Evolutionary conservation across 1,140 invertebrate species (phyloP).

Genomic region (Drosophila orosa): DNA sequence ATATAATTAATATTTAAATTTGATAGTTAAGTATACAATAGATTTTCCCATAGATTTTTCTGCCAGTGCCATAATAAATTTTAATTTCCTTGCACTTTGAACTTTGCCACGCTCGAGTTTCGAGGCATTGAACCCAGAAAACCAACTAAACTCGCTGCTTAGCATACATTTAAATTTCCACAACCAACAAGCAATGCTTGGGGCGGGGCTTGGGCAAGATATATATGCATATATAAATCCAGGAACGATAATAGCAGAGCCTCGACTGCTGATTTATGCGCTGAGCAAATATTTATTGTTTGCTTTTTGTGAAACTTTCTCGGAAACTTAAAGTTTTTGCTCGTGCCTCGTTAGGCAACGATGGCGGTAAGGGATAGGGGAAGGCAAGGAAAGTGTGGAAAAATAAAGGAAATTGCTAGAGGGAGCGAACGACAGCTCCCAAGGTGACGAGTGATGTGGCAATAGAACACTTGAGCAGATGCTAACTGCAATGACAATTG

Average conservation of each 20-base stretch:
- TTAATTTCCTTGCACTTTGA: slow-evolving; percentile 52
- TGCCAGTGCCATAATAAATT: slow-evolving; percentile 37
- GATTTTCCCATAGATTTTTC: background rate
- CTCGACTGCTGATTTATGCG: slow-evolving; percentile 74
- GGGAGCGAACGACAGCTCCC: background rate
- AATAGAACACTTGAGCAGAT: slow-evolving; percentile 47
- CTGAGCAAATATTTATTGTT: slow-evolving; percentile 65
- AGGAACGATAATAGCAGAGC: slow-evolving; percentile 65
- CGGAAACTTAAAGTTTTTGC: slow-evolving; percentile 36
- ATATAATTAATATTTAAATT: too few species aligned
- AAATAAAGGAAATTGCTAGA: slow-evolving; percentile 10
- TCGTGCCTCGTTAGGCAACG: slow-evolving; percentile 35
- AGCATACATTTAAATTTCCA: slow-evolving; percentile 75
- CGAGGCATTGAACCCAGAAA: slow-evolving; percentile 29
- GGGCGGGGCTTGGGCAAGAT: slow-evolving; percentile 32
- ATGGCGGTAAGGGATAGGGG: background rate
- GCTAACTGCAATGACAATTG: slow-evolving; percentile 72
- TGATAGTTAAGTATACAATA: too few species aligned
- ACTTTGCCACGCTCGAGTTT: slow-evolving; percentile 16
- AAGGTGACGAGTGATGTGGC: slow-evolving; percentile 27
- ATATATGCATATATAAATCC: slow-evolving; percentile 30
- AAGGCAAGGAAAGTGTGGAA: slow-evolving; percentile 5
- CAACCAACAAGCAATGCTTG: slow-evolving; percentile 61
- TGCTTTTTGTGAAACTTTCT: slow-evolving; percentile 46
- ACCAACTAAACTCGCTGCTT: slow-evolving; percentile 42